Percentiles rank a stretch among this genome's conserved stretches.
phyloP scores from a whole-genome alignment of 1,140 invertebrate genomes.

The Chymomyza costata region DNA sequence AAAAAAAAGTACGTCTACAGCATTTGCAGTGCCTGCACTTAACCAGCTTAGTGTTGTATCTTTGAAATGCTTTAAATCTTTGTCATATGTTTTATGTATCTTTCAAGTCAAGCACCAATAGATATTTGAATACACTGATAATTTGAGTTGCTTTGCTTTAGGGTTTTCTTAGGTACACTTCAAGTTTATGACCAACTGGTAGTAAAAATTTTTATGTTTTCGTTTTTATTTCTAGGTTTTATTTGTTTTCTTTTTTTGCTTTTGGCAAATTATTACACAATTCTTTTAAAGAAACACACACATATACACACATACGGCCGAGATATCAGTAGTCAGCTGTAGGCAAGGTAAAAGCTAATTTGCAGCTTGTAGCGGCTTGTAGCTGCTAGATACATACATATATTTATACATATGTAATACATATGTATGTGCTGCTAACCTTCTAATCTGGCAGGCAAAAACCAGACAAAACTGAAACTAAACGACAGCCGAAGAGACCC shows the following conservation, averaged over 20 bases:
- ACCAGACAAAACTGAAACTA: constrained; percentile 28
- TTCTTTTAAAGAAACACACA: too few relatives aligned
- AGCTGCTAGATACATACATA: constrained; percentile 14
- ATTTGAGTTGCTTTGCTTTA: too few relatives aligned
- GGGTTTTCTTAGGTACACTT: too few relatives aligned
- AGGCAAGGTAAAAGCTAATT: constrained; percentile 31
- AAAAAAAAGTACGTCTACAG: background rate
- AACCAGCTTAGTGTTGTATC: constrained; percentile 17
- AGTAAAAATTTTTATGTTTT: background rate
- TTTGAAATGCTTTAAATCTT: constrained; percentile 3
- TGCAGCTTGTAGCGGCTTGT: constrained; percentile 7
- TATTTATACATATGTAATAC: background rate
- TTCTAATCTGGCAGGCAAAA: constrained; percentile 31
- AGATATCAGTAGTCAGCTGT: background rate
- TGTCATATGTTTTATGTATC: constrained; percentile 20
- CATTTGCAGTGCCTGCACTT: too few relatives aligned
- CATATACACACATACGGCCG: too few relatives aligned
- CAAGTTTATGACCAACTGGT: background rate
- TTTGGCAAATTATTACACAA: constrained; percentile 62
- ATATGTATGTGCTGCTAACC: constrained; percentile 36
- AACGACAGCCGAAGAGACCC: constrained; percentile 34
- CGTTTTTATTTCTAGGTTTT: background rate
- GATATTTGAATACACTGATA: too few relatives aligned
- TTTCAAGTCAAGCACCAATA: constrained; percentile 43
- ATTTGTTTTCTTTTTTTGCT: constrained; percentile 27